Evolutionary conservation across 2,888 invertebrate genomes (phyloP), one percentile per base, ranked within the genome.

Genomic region (Doris montereyensis): DNA sequence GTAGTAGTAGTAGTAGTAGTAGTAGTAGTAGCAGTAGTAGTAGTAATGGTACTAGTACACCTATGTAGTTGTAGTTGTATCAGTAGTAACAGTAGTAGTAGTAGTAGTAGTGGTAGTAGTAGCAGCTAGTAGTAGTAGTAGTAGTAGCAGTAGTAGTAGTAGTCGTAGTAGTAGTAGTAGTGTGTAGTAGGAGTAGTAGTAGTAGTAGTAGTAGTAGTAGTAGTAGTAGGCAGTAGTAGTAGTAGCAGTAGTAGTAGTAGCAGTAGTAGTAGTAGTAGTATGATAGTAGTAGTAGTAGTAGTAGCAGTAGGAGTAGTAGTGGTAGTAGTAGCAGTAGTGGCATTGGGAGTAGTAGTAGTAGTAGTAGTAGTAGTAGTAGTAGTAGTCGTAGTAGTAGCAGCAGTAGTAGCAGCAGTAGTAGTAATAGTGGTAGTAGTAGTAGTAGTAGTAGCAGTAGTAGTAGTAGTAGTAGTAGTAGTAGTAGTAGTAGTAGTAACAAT

Each of bases 351-450:
- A 41, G 52, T 41, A 41, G 8, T 41, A 41, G 52, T 41, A 41
- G 5, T 41, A 41, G 52, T 41, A 41, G 52, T 41, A 41, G 52
- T 41, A 41, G 52, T 41, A 67, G 67, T 67, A 67, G 67, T 67
- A 67, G 67, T 67, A 67, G 67, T 67, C 24, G 67, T 26, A 67
- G 67, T 67, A 67, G 17, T 41, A 67, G 67, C 28, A 67, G 67
- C 28, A 67, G 67, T 67, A 67, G 67, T 67, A 67, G 67, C 17
- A 67, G 67, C 28, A 67, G 67, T 67, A 67, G 67, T 67, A 67
- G 67, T 67, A 67, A 30, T 67, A 67, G 67, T 67, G 28, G 67
- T 67, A 67, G 67, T 67, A 67, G 67, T 67, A 67, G 67, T 67
- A 67, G 67, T 67, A 1, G 2, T 67, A 67, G 67, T 67, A 67